Conservation (phyloP, 2,888 invertebrate genomes). For the Philopedon plagiatum region DNA sequence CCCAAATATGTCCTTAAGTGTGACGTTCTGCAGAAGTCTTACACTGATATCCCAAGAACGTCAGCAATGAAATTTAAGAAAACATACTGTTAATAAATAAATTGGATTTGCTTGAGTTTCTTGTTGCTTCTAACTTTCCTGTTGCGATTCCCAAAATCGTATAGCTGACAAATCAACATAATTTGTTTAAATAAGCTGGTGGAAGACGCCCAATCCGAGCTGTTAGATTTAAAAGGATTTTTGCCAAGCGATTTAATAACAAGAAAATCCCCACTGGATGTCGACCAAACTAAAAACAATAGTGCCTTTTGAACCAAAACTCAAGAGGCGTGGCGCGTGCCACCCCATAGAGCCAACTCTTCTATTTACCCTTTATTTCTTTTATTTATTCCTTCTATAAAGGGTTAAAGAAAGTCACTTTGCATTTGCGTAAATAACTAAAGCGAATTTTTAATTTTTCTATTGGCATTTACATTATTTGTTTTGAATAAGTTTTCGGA, state of each 20-base stretch:
- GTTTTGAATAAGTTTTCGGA: background rate
- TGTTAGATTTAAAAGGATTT: background rate
- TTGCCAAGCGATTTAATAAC: background rate
- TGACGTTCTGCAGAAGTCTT: too few relatives aligned
- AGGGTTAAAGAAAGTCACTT: background rate
- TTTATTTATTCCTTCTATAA: background rate
- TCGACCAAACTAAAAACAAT: background rate
- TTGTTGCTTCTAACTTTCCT: too few relatives aligned
- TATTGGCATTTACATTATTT: conserved; percentile 13
- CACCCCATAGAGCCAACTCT: background rate
- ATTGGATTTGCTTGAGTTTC: too few relatives aligned
- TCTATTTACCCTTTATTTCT: conserved; percentile 18
- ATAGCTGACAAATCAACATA: too few relatives aligned
- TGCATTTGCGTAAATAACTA: background rate
- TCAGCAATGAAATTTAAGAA: too few relatives aligned
- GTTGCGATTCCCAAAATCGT: too few relatives aligned
- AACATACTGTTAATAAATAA: too few relatives aligned
- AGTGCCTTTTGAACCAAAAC: conserved; percentile 4
- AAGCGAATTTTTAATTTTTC: background rate
- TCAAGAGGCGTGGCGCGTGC: conserved; percentile 26
- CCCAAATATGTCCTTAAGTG: too few relatives aligned
- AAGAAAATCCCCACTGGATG: background rate
- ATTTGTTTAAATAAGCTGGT: background rate
- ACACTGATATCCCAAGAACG: too few relatives aligned
- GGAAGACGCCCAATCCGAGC: background rate